Conservation (phyloP, 1,140 invertebrate genomes). For the Paraescarpia echinospica region DNA sequence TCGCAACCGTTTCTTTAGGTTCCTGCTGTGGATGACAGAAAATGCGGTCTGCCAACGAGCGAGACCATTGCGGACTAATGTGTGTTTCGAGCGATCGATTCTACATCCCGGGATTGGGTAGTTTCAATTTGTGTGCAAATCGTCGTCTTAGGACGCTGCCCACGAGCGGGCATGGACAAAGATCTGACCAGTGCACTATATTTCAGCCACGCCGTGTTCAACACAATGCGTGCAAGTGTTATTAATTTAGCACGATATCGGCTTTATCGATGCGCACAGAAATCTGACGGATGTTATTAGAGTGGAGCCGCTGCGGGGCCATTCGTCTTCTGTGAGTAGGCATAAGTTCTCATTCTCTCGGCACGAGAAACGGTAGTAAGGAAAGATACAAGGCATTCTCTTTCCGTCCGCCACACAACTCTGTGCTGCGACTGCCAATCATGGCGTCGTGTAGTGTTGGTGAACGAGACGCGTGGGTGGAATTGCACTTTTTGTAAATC, state of each 20-base stretch:
- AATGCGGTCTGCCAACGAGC: not conserved
- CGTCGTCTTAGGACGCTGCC: not conserved
- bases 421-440: not conserved
- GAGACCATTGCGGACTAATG: not conserved
- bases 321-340: not conserved
- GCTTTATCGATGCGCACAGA: not conserved
- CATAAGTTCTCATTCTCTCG: not conserved
- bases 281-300: not conserved
- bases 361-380: not conserved
- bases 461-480: not conserved
- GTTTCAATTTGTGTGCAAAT: not conserved
- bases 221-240: not conserved
- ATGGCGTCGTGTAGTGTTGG: not conserved
- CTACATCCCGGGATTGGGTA: not conserved
- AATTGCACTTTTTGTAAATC: not conserved
- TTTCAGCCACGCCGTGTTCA: not conserved
- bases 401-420: not conserved
- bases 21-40: not conserved
- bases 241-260: not conserved
- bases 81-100: not conserved
- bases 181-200: not conserved
- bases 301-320: not conserved
- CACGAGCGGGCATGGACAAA: not conserved
- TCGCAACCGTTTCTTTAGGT: not conserved
- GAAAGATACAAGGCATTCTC: not conserved